Evolutionary conservation across 2,888 invertebrate species (phyloP).

Genomic region (Luperina testacea): DNA sequence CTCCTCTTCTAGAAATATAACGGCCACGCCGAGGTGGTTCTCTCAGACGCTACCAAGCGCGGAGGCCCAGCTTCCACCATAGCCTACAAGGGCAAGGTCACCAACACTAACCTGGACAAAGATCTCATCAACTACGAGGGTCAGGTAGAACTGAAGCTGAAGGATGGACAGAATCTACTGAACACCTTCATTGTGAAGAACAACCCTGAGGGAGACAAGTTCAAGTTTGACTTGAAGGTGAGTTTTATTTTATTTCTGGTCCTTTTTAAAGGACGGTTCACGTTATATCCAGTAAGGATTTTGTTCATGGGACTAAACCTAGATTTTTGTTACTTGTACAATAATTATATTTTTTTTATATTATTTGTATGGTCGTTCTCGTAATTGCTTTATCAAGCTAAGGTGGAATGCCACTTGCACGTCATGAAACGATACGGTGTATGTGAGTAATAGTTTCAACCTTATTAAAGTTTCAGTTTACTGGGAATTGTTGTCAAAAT

Average conservation of each 20-base stretch:
- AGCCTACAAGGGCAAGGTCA: slow-evolving; percentile 79
- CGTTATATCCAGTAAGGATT: not conserved
- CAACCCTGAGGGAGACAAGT: slow-evolving; percentile 76
- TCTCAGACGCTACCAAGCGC: slow-evolving; percentile 82
- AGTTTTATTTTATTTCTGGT: not conserved
- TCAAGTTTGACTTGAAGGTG: slow-evolving; percentile 80
- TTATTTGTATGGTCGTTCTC: too few relatives aligned
- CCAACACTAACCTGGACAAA: slow-evolving; percentile 78
- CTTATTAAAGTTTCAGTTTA: too few relatives aligned
- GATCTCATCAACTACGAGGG: slow-evolving; percentile 78
- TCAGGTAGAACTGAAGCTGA: slow-evolving; percentile 78
- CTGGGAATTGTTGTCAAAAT: not conserved
- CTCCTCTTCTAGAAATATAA: slow-evolving; percentile 73
- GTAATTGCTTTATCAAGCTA: not conserved
- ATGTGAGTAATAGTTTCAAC: not conserved
- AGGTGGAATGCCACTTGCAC: not conserved
- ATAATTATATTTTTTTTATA: not conserved
- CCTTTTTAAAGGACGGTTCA: not conserved
- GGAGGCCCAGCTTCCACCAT: slow-evolving; percentile 81
- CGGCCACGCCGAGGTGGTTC: slow-evolving; percentile 74
- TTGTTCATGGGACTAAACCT: not conserved
- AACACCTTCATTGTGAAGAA: slow-evolving; percentile 79
- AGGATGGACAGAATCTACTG: slow-evolving; percentile 79
- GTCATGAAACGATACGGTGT: not conserved
- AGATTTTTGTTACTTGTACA: too few relatives aligned